Evolutionary conservation across 1,140 invertebrate species (phyloP).

Genomic region (Drosophila tani): DNA sequence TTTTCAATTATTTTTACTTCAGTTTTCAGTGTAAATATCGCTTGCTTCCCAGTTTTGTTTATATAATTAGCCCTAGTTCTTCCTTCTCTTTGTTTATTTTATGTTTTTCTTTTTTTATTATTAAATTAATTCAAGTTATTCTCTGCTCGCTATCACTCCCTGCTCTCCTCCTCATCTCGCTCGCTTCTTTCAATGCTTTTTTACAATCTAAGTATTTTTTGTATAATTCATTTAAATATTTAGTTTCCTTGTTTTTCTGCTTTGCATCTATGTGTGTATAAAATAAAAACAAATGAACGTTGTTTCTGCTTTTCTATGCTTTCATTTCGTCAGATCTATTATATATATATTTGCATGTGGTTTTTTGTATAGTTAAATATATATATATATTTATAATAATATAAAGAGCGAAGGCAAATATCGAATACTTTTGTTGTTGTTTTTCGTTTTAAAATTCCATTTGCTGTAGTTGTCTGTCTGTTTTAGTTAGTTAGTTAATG

Average conservation of each 20-base stretch:
- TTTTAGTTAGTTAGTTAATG: constrained; percentile 14
- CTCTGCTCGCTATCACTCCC: constrained; percentile 3
- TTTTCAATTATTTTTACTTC: constrained; percentile 43
- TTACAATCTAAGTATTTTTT: constrained; percentile 53
- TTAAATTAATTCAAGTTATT: constrained; percentile 46
- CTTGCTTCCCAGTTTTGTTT: constrained; percentile 66
- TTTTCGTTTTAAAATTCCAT: constrained; percentile 63
- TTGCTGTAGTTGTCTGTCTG: constrained; percentile 55
- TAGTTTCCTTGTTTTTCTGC: constrained; percentile 64
- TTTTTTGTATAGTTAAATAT: constrained; percentile 50
- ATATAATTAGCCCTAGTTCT: constrained; percentile 53
- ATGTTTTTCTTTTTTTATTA: constrained; percentile 24
- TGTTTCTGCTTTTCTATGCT: constrained; percentile 26
- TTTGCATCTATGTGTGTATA: constrained; percentile 53
- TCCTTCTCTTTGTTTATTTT: constrained; percentile 22
- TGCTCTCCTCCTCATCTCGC: neutral
- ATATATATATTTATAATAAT: constrained; percentile 49
- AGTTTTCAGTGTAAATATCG: constrained; percentile 63
- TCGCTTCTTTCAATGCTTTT: constrained; percentile 5
- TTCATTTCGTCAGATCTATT: constrained; percentile 23
- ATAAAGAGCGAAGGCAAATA: constrained; percentile 82
- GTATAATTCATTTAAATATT: constrained; percentile 83
- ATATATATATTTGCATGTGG: constrained; percentile 24
- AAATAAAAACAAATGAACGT: constrained; percentile 49
- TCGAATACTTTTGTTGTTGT: constrained; percentile 81